Conservation (phyloP, 2,113 vertebrate genomes). For the Cairina moschata region DNA sequence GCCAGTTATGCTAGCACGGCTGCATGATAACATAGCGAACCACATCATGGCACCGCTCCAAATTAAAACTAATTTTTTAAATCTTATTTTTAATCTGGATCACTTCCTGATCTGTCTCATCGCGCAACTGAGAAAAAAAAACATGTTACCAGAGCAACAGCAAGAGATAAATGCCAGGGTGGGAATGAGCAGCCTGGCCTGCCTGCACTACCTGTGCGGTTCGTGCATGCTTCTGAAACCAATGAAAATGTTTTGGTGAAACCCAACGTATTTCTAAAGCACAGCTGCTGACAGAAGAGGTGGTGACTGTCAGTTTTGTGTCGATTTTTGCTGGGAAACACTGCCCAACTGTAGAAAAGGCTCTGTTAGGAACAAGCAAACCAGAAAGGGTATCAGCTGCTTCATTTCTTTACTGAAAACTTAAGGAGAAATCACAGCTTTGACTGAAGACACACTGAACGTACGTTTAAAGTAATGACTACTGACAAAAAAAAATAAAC, state of each 20-base stretch:
- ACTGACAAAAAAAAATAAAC: background rate
- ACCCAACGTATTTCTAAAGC: background rate
- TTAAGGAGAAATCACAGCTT: background rate
- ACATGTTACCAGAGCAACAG: background rate
- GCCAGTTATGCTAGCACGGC: background rate
- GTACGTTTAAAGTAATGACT: background rate
- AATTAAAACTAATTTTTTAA: background rate
- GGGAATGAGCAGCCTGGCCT: background rate
- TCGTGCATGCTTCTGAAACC: background rate
- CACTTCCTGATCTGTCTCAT: background rate
- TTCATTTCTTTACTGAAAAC: background rate
- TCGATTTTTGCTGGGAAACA: background rate
- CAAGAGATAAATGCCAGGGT: background rate
- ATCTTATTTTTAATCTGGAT: background rate
- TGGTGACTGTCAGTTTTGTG: background rate
- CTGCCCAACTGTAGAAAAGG: background rate
- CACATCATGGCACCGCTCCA: background rate
- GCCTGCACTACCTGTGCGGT: background rate
- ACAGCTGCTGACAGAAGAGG: background rate
- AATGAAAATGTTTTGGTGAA: background rate
- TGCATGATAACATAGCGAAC: background rate
- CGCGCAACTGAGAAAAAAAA: background rate
- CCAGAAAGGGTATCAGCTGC: background rate
- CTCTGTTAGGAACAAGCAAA: background rate
- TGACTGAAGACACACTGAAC: background rate